Evolutionary conservation across 2,113 vertebrate genomes (phyloP).

Genomic region (Menidia beryllina): DNA sequence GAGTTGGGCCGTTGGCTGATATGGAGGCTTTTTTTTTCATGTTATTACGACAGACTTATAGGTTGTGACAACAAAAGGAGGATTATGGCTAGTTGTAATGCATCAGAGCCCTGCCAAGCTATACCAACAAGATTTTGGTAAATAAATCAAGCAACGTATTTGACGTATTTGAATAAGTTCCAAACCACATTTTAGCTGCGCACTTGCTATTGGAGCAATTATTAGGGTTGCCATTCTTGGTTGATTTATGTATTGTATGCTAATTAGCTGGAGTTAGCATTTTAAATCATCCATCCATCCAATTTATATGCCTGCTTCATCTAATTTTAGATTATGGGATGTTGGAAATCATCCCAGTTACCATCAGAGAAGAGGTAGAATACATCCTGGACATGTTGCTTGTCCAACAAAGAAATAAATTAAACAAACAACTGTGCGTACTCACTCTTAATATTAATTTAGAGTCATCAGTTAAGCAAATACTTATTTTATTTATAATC

Average conservation of each 20-base stretch:
- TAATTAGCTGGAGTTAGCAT: not conserved
- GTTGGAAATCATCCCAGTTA: no score
- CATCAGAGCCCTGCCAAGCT: constrained; percentile 35
- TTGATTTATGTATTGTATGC: not conserved
- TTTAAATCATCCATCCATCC: not conserved
- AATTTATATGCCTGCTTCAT: no score
- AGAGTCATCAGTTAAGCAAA: no score
- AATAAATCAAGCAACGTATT: constrained; percentile 43
- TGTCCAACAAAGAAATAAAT: no score
- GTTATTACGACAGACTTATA: constrained; percentile 23
- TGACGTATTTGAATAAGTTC: not conserved
- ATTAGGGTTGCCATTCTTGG: no score
- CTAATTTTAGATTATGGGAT: no score
- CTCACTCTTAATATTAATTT: no score
- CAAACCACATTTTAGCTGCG: no score
- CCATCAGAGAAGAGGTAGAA: no score
- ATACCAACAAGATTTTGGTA: constrained; percentile 16
- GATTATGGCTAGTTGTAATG: constrained; percentile 32
- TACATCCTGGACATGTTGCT: no score
- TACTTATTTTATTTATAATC: no score
- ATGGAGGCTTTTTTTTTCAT: constrained; percentile 40
- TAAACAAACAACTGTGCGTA: no score
- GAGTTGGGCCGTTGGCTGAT: constrained; percentile 8
- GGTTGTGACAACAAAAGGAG: constrained; percentile 34
- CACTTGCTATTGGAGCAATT: not conserved